Conservation (phyloP, 2,888 invertebrate species). For the Entomobrya proxima region DNA sequence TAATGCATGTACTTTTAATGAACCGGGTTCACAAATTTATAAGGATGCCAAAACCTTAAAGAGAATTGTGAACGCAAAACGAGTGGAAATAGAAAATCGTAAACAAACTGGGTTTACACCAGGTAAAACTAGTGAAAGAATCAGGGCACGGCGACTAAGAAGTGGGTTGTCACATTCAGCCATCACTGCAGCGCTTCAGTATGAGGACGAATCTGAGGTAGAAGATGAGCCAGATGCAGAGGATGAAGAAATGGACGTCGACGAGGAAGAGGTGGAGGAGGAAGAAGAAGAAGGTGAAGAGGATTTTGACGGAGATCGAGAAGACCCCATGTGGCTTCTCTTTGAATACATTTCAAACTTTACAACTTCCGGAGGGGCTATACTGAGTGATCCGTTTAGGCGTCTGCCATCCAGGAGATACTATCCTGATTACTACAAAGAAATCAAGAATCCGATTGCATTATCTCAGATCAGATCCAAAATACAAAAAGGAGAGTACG, state of each 20-base stretch:
- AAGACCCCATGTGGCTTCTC: conserved; percentile 93
- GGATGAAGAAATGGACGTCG: conserved; percentile 80
- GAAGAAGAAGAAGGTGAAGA: conserved; percentile 76
- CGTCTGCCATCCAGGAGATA: conserved; percentile 92
- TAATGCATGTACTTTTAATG: conserved; percentile 97
- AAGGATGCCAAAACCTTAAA: conserved; percentile 94
- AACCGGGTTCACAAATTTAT: conserved; percentile 96
- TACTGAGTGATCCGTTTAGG: conserved; percentile 94
- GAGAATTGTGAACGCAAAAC: conserved; percentile 83
- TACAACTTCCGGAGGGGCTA: conserved; percentile 80
- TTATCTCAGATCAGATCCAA: conserved; percentile 86
- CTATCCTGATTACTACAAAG: conserved; percentile 98
- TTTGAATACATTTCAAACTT: conserved; percentile 86
- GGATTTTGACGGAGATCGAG: conserved; percentile 78
- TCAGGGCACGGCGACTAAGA: conserved; percentile 79
- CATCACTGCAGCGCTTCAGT: conserved; percentile 81
- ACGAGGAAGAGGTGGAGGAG: conserved; percentile 81
- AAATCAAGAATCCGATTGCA: conserved; percentile 96
- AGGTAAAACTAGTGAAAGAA: conserved; percentile 84
- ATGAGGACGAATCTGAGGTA: conserved; percentile 80
- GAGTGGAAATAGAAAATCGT: conserved; percentile 86
- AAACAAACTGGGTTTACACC: conserved; percentile 77
- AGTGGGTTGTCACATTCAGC: conserved; percentile 81
- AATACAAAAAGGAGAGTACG: conserved; percentile 85
- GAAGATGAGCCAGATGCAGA: conserved; percentile 78